phyloP scores from a whole-genome alignment of 2,888 invertebrate genomes.

The Taphrorychus bicolor region DNA sequence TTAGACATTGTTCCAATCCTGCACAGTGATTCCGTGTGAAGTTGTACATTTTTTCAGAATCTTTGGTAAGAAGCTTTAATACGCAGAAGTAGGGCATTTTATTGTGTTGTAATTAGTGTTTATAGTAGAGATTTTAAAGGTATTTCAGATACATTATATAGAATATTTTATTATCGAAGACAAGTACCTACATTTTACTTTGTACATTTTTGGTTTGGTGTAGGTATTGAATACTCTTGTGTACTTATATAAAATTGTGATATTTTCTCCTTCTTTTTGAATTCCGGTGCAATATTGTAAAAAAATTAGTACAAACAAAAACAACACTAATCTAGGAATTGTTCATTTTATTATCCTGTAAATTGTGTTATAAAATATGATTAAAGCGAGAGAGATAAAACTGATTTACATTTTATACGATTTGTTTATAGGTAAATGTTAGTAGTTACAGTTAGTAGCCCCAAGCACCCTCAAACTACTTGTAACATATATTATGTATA shows the following conservation, averaged over 20 bases:
- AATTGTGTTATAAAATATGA: neutral
- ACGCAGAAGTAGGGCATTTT: neutral
- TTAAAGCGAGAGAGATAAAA: neutral
- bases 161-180: too few species aligned
- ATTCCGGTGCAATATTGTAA: neutral
- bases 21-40: too few species aligned
- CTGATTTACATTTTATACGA: neutral
- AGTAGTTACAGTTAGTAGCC: too few species aligned
- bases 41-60: neutral
- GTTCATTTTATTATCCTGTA: neutral
- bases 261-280: neutral
- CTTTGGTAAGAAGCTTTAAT: neutral
- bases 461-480: too few species aligned
- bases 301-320: slow-evolving; percentile 1
- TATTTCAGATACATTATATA: neutral
- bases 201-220: neutral
- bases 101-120: too few species aligned
- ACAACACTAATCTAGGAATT: neutral
- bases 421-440: too few species aligned
- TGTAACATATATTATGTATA: neutral
- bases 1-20: neutral
- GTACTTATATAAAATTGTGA: neutral
- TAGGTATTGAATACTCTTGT: neutral
- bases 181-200: too few species aligned
- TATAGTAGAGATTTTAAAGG: neutral